Percentiles rank a stretch among this genome's conserved stretches.
Conservation (phyloP, 2,797 vertebrate genomes). For the Austrolebias charrua region DNA sequence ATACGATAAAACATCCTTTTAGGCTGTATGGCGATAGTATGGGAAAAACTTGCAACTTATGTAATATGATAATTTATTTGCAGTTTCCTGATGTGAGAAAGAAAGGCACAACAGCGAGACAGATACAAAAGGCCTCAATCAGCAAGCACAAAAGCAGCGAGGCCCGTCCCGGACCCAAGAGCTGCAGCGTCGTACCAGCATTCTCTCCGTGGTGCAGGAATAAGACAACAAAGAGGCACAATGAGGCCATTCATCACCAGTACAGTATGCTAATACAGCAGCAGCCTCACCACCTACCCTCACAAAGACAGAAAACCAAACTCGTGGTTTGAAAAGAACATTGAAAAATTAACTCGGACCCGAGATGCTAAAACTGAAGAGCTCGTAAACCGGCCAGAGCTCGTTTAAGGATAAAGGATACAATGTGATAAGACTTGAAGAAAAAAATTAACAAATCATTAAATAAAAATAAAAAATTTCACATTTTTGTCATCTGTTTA, state of each 20-base stretch:
- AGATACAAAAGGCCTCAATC: slow-evolving; percentile 62
- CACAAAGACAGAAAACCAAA: slow-evolving; percentile 35
- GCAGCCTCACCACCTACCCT: slow-evolving; percentile 42
- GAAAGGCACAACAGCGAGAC: slow-evolving; percentile 23
- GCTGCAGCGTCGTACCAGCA: slow-evolving; percentile 73
- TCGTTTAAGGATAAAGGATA: background rate
- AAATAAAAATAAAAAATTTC: no score
- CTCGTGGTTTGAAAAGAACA: slow-evolving; percentile 25
- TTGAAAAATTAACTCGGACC: background rate
- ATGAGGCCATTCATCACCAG: slow-evolving; percentile 71
- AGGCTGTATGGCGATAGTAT: slow-evolving; percentile 22
- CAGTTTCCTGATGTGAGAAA: slow-evolving; percentile 42
- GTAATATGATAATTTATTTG: slow-evolving; percentile 42
- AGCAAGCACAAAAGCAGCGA: slow-evolving; percentile 68
- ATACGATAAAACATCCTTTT: no score
- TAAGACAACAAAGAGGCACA: slow-evolving; percentile 72
- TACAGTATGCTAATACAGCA: slow-evolving; percentile 72
- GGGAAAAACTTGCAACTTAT: no score
- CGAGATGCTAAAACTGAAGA: background rate
- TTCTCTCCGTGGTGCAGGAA: slow-evolving; percentile 65
- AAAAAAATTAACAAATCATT: no score
- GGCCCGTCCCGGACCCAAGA: slow-evolving; percentile 59
- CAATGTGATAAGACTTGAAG: no score
- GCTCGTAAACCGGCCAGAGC: background rate
- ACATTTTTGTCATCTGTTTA: no score